Percentiles rank a stretch among this genome's conserved stretches.
phyloP scores from a whole-genome alignment of 1,140 invertebrate genomes.

The Onthophagus taurus region DNA sequence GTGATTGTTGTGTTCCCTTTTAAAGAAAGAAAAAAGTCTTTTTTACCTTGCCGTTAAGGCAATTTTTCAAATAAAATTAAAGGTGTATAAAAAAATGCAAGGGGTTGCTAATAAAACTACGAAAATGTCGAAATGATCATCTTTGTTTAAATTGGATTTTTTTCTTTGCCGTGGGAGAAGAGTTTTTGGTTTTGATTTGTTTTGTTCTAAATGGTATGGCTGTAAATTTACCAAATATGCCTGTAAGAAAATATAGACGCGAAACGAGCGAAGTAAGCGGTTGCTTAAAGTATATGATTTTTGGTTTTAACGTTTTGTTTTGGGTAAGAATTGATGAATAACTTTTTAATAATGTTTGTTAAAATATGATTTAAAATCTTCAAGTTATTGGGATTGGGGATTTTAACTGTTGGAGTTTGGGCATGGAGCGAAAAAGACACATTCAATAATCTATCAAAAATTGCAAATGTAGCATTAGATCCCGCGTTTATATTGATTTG shows the following conservation, averaged over 20 bases:
- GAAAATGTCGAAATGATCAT: no score
- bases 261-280: constrained; percentile 92
- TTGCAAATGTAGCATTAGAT: constrained; percentile 87
- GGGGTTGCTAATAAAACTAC: no score
- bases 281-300: constrained; percentile 94
- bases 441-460: constrained; percentile 80
- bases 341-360: neutral
- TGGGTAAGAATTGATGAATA: constrained; percentile 59
- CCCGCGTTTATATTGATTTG: constrained; percentile 93
- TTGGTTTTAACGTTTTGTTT: constrained; percentile 94
- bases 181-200: no score
- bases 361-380: constrained; percentile 37
- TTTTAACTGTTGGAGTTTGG: constrained; percentile 88
- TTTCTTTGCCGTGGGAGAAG: no score
- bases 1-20: no score
- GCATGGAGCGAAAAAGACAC: constrained; percentile 96
- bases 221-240: constrained; percentile 44
- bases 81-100: no score
- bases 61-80: no score
- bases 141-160: no score
- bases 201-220: constrained; percentile 22
- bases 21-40: no score
- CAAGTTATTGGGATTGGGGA: constrained; percentile 74
- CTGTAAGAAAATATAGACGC: constrained; percentile 61
- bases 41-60: no score